Base-by-base conservation (phyloP, 2,113 vertebrate genomes). In the Lophotis ruficrista region DNA sequence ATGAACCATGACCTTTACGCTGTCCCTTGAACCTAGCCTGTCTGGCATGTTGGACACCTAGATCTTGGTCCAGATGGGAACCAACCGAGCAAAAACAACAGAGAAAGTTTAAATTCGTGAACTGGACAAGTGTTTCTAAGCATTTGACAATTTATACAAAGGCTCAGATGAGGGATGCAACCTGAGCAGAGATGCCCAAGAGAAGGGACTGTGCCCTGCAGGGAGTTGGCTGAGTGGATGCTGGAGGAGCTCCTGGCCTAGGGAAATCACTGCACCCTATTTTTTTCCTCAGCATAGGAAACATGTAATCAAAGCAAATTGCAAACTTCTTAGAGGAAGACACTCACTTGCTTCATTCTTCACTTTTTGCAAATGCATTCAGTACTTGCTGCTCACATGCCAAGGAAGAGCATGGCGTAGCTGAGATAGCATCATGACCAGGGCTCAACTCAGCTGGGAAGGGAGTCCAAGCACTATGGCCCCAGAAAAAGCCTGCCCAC, bases 201-300 rank as follows among this genome's bases (percentile, higher is more conserved):
- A 47, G 5, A 28, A 76, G 11, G 18, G 22, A 20, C 14, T 5
- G 33, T 16, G 22, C 35, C 33, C 51, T 62, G 28, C 65, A 21
- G 33, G 16, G 75, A 16, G 21, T 45, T 8, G 21, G 43, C 31
- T 22, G 43, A 51, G 48, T 0, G 9, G 35, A 48, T 71, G 23
- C 13, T 23, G 65, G 4, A 80, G 61, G 14, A 41, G 6, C 4
- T 47, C n/a, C 77, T 66, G 77, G 61, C 41, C 77, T 38, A 12
- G 8, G n/a, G 56, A 79, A 79, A 15, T 19, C 19, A 15, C 15
- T 3, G 0, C 8, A 27, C 8, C 27, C 3, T 0, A 33, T 11
- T 92, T 51, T 50, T 51, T 69, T 92, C 45, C 53, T 33, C 38
- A 23, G 10, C 25, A 23, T 66, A 58, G 73, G 47, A 1, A 81